These are phyloP conservation scores for Euura saliciscinereae DNA, from an alignment of 1,140 invertebrate genomes.

Conservation along the genomic window DNA sequence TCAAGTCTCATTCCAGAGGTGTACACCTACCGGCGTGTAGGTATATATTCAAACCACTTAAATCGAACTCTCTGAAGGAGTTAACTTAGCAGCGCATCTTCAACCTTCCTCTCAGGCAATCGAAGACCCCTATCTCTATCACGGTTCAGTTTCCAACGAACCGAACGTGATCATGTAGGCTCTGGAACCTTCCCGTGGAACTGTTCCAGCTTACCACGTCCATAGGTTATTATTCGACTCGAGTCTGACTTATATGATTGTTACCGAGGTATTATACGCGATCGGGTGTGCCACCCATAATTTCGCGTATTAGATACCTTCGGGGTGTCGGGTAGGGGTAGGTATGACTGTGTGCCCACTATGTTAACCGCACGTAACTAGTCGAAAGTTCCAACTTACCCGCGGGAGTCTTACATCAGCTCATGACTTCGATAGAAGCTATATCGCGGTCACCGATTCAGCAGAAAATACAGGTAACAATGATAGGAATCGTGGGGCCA, in stretches of 20 bases:
- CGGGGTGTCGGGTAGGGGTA: too few species aligned
- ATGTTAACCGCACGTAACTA: too few species aligned
- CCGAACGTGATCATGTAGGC: too few species aligned
- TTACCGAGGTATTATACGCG: background rate
- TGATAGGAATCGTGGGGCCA: background rate
- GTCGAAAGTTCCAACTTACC: too few species aligned
- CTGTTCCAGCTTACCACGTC: background rate
- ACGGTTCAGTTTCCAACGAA: slow-evolving; percentile 11
- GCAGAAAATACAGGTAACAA: slow-evolving; percentile 4
- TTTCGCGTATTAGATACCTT: background rate
- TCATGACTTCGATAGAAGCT: background rate
- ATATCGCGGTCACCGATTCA: background rate
- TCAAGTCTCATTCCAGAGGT: too few species aligned
- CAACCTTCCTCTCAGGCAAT: too few species aligned
- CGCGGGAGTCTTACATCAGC: background rate
- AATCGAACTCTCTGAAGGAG: too few species aligned
- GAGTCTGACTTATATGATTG: slow-evolving; percentile 7
- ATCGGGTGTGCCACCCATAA: slow-evolving; percentile 4
- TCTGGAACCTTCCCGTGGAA: too few species aligned
- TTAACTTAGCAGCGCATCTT: too few species aligned
- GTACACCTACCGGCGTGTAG: too few species aligned
- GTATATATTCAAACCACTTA: too few species aligned
- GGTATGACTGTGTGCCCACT: too few species aligned
- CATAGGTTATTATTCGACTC: slow-evolving; percentile 3
- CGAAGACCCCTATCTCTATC: background rate